Percentiles rank a stretch among this genome's conserved stretches.
Evolutionary conservation across 2,113 vertebrate genomes (phyloP).

Genomic region (Alligator mississippiensis): DNA sequence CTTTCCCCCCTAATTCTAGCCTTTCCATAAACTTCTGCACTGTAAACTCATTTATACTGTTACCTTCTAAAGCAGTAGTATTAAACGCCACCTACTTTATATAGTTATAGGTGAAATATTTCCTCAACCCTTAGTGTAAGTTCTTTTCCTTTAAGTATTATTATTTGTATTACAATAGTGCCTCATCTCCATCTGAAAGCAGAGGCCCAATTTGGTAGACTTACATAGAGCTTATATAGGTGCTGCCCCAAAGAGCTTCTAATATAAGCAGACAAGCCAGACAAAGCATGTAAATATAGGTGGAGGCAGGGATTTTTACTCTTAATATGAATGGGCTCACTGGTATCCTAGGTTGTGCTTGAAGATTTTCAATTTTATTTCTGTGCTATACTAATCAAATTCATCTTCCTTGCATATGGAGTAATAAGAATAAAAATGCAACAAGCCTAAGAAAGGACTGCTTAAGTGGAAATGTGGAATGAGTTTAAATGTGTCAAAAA

Average conservation of each 20-base stretch:
- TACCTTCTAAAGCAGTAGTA: neutral
- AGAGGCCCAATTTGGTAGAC: neutral
- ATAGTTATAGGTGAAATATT: neutral
- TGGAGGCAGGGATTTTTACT: conserved; percentile 10
- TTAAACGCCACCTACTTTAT: accelerated
- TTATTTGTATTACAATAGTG: neutral
- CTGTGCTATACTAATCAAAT: neutral
- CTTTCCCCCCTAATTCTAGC: too few species aligned
- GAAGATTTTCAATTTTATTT: conserved; percentile 8
- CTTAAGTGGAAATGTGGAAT: neutral
- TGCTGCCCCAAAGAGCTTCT: neutral
- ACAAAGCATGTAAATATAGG: neutral
- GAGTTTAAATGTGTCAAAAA: neutral
- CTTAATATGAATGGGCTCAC: neutral
- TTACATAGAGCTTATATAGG: accelerated
- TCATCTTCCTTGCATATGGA: neutral
- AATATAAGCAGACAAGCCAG: neutral
- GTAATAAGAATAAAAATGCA: neutral
- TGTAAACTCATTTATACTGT: neutral
- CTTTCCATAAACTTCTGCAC: neutral
- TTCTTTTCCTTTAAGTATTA: neutral
- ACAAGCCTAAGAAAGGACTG: neutral
- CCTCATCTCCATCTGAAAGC: neutral
- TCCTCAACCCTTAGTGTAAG: neutral
- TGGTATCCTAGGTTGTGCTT: neutral